Evolutionary conservation across 2,888 invertebrate genomes (phyloP).

Genomic region (Argyresthia goedartella): DNA sequence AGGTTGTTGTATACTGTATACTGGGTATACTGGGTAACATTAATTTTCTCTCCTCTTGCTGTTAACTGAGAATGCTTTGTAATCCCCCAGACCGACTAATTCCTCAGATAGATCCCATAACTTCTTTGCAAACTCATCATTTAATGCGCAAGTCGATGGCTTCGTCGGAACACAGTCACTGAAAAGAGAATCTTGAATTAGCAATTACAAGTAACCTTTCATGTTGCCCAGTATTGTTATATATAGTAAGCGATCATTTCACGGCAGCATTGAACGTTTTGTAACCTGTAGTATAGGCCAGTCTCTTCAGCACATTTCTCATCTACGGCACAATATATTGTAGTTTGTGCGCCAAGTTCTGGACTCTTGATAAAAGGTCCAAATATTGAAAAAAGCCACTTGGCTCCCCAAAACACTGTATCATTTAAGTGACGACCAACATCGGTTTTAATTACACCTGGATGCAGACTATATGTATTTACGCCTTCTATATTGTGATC

Average conservation of each 20-base stretch:
- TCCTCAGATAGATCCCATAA: conserved; percentile 74
- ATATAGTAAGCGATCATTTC: no score
- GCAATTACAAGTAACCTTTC: no score
- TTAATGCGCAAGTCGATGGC: conserved; percentile 47
- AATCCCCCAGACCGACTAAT: conserved; percentile 58
- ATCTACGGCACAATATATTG: conserved; percentile 78
- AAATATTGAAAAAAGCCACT: conserved; percentile 27
- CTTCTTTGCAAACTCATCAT: conserved; percentile 62
- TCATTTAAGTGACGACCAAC: conserved; percentile 75
- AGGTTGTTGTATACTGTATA: no score
- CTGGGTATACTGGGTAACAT: no score
- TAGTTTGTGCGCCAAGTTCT: conserved; percentile 80
- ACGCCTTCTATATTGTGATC: conserved; percentile 64
- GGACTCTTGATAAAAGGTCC: conserved; percentile 68
- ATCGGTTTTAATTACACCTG: conserved; percentile 82
- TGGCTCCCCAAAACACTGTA: conserved; percentile 56
- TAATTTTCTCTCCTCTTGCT: no score
- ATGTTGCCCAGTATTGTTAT: no score
- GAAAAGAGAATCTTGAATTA: conserved; percentile 29
- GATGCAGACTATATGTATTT: conserved; percentile 79
- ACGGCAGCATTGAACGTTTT: no score
- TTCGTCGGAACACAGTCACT: conserved; percentile 68
- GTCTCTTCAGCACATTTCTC: conserved; percentile 74
- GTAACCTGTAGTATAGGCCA: conserved; percentile 73
- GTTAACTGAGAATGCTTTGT: conserved; percentile 31